Conservation (phyloP, 2,113 vertebrate genomes). For the Gobius niger region DNA sequence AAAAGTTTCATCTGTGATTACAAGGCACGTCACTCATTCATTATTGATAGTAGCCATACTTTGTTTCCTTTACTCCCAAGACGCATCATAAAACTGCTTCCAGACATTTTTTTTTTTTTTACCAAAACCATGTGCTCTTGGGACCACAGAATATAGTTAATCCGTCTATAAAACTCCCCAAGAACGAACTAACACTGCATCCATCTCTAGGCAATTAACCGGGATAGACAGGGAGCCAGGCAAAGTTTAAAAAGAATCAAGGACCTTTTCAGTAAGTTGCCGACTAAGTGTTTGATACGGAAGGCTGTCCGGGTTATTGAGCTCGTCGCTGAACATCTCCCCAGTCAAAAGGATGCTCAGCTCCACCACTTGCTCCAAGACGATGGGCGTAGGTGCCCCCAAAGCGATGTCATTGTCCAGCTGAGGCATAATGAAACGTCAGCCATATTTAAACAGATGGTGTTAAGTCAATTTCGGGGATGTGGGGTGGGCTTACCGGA, state of each 20-base stretch:
- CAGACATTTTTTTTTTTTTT: conserved; percentile 10
- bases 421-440: conserved; percentile 60
- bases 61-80: conserved; percentile 16
- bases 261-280: conserved; percentile 84
- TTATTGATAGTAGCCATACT: background rate
- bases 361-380: conserved; percentile 83
- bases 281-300: conserved; percentile 74
- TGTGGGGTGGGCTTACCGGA: conserved; percentile 30
- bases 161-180: background rate
- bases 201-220: conserved; percentile 33
- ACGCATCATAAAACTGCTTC: conserved; percentile 26
- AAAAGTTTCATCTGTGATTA: conserved; percentile 8
- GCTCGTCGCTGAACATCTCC: conserved; percentile 77
- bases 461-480: background rate
- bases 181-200: conserved; percentile 37
- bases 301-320: conserved; percentile 74
- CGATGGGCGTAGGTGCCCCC: conserved; percentile 55
- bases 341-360: conserved; percentile 82
- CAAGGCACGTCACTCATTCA: background rate
- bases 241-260: conserved; percentile 2
- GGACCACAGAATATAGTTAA: background rate
- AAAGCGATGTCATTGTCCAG: conserved; percentile 83
- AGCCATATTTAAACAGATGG: background rate
- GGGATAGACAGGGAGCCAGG: background rate
- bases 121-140: conserved; percentile 20